These are phyloP conservation scores for Varecia variegata DNA, from an alignment of 2,797 vertebrate species.

Conservation along the genomic window DNA sequence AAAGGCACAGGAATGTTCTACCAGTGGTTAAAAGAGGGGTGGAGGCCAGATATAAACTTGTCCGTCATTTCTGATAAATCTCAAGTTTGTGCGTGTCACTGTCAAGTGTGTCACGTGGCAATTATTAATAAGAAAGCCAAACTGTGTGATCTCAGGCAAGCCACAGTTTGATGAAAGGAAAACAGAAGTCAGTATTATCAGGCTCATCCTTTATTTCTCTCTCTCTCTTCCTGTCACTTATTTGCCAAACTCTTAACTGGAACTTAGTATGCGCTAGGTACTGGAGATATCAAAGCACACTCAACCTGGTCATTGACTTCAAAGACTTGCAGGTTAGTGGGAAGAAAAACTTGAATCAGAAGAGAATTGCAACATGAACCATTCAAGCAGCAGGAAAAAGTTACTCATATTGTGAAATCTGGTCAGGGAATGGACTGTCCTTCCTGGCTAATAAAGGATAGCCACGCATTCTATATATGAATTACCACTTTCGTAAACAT, in stretches of 20 bases:
- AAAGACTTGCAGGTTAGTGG: neutral
- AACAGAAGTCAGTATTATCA: neutral
- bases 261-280: neutral
- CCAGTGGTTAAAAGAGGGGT: neutral
- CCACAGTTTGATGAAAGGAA: neutral
- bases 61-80: neutral
- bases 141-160: neutral
- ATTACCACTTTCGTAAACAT: neutral
- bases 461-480: neutral
- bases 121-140: neutral
- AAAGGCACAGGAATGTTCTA: neutral
- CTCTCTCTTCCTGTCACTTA: neutral
- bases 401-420: neutral
- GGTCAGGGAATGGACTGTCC: neutral
- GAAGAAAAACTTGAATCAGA: neutral
- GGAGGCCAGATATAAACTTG: neutral
- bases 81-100: neutral
- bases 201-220: neutral
- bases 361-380: neutral
- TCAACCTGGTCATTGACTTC: neutral
- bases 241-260: neutral
- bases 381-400: slow-evolving; percentile 2
- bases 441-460: neutral
- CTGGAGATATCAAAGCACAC: neutral
- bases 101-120: neutral